phyloP scores from a whole-genome alignment of 2,113 vertebrate genomes.

The Dromas ardeola region DNA sequence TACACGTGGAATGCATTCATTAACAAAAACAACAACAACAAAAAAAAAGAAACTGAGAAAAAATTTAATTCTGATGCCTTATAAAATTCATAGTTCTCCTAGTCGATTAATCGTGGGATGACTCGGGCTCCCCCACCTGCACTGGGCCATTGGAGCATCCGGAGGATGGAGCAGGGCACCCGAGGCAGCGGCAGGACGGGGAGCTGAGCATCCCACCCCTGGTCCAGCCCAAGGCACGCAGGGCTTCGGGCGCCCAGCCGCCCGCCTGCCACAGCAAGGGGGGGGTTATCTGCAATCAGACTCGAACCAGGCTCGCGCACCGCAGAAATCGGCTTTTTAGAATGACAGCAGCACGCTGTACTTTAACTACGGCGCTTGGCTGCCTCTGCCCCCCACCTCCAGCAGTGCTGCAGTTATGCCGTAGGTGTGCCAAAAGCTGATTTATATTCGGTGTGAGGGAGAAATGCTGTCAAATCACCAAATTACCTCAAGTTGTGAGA shows the following conservation, averaged over 20 bases:
- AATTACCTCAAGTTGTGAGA: neutral
- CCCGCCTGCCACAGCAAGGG: neutral
- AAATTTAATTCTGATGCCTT: neutral
- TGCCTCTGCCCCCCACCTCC: neutral
- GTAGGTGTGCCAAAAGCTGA: neutral
- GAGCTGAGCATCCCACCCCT: neutral
- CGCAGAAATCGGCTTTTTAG: neutral
- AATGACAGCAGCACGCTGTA: neutral
- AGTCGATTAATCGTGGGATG: neutral
- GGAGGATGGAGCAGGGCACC: neutral
- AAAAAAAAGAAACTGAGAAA: neutral
- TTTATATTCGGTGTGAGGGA: neutral
- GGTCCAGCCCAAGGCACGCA: neutral
- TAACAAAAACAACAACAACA: neutral
- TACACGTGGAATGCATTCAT: neutral
- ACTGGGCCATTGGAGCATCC: neutral
- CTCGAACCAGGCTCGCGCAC: neutral
- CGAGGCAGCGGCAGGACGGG: rapidly evolving
- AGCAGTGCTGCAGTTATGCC: neutral
- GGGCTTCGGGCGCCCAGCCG: rapidly evolving
- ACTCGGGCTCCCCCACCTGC: neutral
- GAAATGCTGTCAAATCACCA: neutral
- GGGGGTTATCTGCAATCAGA: rapidly evolving
- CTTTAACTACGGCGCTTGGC: neutral
- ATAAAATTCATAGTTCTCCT: neutral